A percentile compares a stretch with the other conserved stretches of the same genome.
Conservation (phyloP, 2,888 invertebrate genomes). For the Lepidonotus clava region DNA sequence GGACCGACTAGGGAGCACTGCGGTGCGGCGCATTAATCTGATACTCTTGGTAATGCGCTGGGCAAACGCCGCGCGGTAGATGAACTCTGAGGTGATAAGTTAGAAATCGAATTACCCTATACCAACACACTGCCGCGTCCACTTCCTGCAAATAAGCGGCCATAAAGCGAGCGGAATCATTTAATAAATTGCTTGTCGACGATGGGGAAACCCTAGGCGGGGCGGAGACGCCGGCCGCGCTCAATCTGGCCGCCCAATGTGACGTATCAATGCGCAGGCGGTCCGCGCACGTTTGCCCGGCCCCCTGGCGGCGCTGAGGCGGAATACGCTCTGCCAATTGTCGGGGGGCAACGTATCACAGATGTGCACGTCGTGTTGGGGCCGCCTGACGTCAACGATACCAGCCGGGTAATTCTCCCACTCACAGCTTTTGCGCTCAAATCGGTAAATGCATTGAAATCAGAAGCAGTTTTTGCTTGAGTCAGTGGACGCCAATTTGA, state of each 20-base stretch:
- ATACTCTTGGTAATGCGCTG: slow-evolving; percentile 47
- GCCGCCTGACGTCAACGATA: too few species aligned
- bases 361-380: neutral
- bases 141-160: slow-evolving; percentile 44
- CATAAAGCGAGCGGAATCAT: slow-evolving; percentile 42
- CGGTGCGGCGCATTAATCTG: slow-evolving; percentile 46
- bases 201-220: slow-evolving; percentile 16
- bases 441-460: neutral
- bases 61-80: slow-evolving; percentile 14
- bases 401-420: neutral
- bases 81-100: slow-evolving; percentile 48
- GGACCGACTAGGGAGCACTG: slow-evolving; percentile 17
- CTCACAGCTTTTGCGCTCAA: neutral
- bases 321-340: slow-evolving; percentile 36
- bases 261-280: slow-evolving; percentile 53
- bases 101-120: slow-evolving; percentile 51
- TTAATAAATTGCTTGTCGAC: slow-evolving; percentile 51
- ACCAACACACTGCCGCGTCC: slow-evolving; percentile 35
- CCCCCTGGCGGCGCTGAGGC: slow-evolving; percentile 16
- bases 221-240: slow-evolving; percentile 3
- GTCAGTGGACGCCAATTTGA: too few species aligned
- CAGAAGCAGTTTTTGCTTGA: too few species aligned
- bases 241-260: slow-evolving; percentile 41
- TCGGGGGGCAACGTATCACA: slow-evolving; percentile 7
- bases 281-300: neutral